Conservation (phyloP, 2,113 vertebrate genomes). For the Sceloporus tristichus region DNA sequence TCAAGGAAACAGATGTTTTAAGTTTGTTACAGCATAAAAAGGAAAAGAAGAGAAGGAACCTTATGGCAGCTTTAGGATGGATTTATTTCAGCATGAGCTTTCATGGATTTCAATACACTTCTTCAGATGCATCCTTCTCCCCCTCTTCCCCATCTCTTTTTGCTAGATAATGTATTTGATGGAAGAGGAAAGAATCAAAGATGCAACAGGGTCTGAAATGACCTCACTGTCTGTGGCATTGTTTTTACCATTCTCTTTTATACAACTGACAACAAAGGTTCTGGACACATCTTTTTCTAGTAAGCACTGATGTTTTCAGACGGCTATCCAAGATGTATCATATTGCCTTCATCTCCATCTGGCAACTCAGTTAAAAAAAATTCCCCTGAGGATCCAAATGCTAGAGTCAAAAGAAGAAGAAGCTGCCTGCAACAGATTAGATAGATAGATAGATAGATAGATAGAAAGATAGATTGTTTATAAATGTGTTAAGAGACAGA, state of each 20-base stretch:
- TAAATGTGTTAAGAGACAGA: neutral
- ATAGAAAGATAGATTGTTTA: neutral
- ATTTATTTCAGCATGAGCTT: neutral
- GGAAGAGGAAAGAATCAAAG: neutral
- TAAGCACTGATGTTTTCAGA: constrained; percentile 14
- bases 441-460: too few species aligned
- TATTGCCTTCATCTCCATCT: constrained; percentile 30
- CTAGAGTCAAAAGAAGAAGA: neutral
- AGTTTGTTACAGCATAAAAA: too few species aligned
- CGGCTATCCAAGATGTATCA: neutral
- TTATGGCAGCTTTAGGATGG: too few species aligned
- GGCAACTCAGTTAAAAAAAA: constrained; percentile 21
- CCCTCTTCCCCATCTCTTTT: too few species aligned
- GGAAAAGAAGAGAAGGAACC: too few species aligned
- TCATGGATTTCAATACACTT: neutral
- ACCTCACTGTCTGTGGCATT: neutral
- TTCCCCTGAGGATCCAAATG: neutral
- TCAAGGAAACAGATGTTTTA: too few species aligned
- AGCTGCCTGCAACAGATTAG: too few species aligned
- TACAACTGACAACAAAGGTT: constrained; percentile 1
- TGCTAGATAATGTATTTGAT: neutral
- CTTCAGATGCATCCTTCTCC: too few species aligned
- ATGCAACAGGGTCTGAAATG: neutral
- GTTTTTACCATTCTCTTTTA: constrained; percentile 1
- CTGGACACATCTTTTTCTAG: neutral